phyloP scores from a whole-genome alignment of 1,140 invertebrate genomes.

The Pararge aegeria region DNA sequence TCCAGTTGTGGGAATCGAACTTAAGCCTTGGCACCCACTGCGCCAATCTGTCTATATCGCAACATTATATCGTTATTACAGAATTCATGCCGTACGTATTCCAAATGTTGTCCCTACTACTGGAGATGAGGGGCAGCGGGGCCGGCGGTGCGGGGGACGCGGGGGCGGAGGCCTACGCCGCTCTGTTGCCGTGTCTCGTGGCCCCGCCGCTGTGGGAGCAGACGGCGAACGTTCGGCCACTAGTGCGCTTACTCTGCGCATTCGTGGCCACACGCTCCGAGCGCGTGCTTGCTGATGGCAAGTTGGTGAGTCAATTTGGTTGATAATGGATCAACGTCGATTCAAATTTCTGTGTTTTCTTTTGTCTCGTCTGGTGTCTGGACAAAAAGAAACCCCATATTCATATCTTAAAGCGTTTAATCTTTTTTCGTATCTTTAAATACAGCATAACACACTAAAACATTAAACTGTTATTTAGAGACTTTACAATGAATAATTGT shows the following conservation, averaged over 20 bases:
- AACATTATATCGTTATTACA: constrained; percentile 50
- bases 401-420: no score
- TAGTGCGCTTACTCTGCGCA: constrained; percentile 93
- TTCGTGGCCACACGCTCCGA: constrained; percentile 88
- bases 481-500: no score
- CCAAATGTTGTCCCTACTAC: constrained; percentile 95
- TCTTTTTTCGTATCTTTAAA: no score
- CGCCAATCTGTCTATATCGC: no score
- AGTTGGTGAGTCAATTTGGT: constrained; percentile 79
- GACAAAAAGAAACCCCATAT: no score
- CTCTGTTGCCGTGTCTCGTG: constrained; percentile 93
- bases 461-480: no score
- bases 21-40: no score
- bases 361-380: no score
- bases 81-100: constrained; percentile 99
- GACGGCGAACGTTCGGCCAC: constrained; percentile 93
- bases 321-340: not conserved
- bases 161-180: constrained; percentile 88
- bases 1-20: no score
- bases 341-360: no score
- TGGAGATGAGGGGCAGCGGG: constrained; percentile 87
- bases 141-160: constrained; percentile 81
- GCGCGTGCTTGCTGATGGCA: constrained; percentile 86
- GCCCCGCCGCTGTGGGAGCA: constrained; percentile 95
- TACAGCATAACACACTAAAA: no score